These are phyloP conservation scores for Anableps anableps DNA, from an alignment of 2,797 vertebrate genomes.

Conservation along the genomic window DNA sequence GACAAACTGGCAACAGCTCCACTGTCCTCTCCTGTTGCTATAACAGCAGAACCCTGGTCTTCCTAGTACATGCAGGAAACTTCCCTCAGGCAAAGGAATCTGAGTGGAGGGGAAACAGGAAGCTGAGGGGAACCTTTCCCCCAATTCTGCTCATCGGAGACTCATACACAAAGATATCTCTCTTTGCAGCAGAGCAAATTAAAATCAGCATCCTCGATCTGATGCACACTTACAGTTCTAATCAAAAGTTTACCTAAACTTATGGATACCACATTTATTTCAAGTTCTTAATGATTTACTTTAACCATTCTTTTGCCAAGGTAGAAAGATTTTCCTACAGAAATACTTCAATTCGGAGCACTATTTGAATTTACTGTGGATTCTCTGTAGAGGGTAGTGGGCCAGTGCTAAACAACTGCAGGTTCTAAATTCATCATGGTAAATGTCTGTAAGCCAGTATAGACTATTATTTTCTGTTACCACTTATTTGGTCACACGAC, in stretches of 20 bases:
- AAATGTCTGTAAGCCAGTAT: too few relatives aligned
- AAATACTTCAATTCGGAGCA: too few relatives aligned
- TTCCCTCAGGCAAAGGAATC: slow-evolving; percentile 46
- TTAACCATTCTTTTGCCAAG: background rate
- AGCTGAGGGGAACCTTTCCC: slow-evolving; percentile 64
- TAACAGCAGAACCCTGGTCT: slow-evolving; percentile 21
- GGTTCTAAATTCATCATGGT: too few relatives aligned
- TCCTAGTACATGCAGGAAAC: slow-evolving; percentile 65
- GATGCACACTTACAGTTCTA: background rate
- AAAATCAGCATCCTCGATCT: slow-evolving; percentile 4
- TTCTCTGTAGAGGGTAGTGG: too few relatives aligned
- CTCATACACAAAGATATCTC: slow-evolving; percentile 24
- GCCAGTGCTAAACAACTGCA: too few relatives aligned
- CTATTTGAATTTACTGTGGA: too few relatives aligned
- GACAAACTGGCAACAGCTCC: background rate
- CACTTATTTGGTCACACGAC: too few relatives aligned
- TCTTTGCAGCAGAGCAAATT: background rate
- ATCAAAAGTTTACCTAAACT: background rate
- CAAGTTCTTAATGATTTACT: background rate
- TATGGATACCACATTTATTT: background rate
- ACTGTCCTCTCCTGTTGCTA: slow-evolving; percentile 1
- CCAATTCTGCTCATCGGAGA: slow-evolving; percentile 43
- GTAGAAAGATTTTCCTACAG: background rate
- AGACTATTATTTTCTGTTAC: too few relatives aligned
- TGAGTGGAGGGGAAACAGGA: slow-evolving; percentile 74